A percentile compares a stretch with the other conserved stretches of the same genome.
phyloP scores from a whole-genome alignment of 2,888 invertebrate genomes.

The Drosophila dives region DNA sequence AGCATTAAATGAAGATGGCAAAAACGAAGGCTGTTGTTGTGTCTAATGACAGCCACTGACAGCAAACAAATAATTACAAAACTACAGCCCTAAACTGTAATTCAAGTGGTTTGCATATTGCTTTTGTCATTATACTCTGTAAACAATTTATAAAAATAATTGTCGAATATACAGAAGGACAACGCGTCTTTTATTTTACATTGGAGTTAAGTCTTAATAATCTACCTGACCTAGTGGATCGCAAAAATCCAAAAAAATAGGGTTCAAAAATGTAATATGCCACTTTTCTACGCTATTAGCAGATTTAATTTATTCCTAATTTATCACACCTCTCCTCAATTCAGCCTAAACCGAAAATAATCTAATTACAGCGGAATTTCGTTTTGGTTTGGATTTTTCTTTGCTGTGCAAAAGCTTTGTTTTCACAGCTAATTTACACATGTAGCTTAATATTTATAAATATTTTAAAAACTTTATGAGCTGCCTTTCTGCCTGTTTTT shows the following conservation, averaged over 20 bases:
- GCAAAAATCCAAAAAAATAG: not conserved
- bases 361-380: constrained; percentile 5
- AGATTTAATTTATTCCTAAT: not conserved
- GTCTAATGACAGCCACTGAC: constrained; percentile 51
- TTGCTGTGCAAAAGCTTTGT: constrained; percentile 3
- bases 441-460: constrained; percentile 22
- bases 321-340: not conserved
- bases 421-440: constrained; percentile 18
- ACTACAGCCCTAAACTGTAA: constrained; percentile 39
- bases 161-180: not conserved
- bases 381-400: not conserved
- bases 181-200: not conserved
- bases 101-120: constrained; percentile 38
- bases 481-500: constrained; percentile 15
- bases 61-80: constrained; percentile 40
- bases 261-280: not conserved
- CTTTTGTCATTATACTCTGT: constrained; percentile 6
- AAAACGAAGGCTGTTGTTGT: constrained; percentile 57
- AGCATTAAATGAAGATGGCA: constrained; percentile 35
- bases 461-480: constrained; percentile 19
- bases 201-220: not conserved
- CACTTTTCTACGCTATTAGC: not conserved
- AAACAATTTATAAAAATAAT: not conserved
- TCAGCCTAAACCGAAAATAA: constrained; percentile 1
- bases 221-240: not conserved